These are phyloP conservation scores for Lota lota DNA, from an alignment of 2,113 vertebrate species.

Conservation along the genomic window DNA sequence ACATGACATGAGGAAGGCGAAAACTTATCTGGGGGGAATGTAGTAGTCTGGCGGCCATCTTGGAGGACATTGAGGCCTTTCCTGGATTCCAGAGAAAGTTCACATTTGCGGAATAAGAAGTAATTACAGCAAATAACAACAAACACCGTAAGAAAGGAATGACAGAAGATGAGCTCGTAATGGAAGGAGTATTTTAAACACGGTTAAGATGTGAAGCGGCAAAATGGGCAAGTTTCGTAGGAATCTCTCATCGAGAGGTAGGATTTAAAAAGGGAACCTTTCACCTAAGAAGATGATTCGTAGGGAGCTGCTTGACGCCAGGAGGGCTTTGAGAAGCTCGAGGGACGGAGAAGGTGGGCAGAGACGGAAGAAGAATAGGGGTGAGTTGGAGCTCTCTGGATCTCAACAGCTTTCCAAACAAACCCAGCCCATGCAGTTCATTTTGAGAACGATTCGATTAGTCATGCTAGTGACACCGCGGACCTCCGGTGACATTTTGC, in stretches of 20 bases:
- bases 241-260: neutral
- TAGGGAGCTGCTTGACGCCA: slow-evolving; percentile 62
- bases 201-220: neutral
- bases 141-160: neutral
- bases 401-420: slow-evolving; percentile 7
- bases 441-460: too few species aligned
- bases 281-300: slow-evolving; percentile 41
- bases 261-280: neutral
- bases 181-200: neutral
- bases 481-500: too few species aligned
- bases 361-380: slow-evolving; percentile 53
- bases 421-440: too few species aligned
- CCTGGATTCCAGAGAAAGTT: too few species aligned
- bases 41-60: slow-evolving; percentile 2
- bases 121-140: too few species aligned
- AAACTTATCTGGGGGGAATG: too few species aligned
- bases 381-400: slow-evolving; percentile 47
- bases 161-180: neutral
- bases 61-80: too few species aligned
- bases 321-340: slow-evolving; percentile 53
- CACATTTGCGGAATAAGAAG: too few species aligned
- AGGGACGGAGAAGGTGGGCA: slow-evolving; percentile 41
- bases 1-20: slow-evolving; percentile 15
- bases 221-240: neutral
- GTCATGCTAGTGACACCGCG: too few species aligned